Evolutionary conservation across 2,888 invertebrate species (phyloP).

Genomic region (Drosophila monieri): DNA sequence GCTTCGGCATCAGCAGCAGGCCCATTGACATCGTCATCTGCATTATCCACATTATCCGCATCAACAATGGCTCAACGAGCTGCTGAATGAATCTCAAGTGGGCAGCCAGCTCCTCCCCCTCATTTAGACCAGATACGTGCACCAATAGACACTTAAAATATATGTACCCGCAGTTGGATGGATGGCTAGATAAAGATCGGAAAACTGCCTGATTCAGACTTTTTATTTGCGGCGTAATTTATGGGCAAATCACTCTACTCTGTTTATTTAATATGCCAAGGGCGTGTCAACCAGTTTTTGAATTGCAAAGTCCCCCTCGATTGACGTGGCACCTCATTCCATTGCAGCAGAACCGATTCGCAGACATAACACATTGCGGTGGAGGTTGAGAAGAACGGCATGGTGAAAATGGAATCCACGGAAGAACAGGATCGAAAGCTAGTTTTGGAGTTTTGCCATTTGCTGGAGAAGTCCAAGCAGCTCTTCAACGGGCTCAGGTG

Average conservation of each 20-base stretch:
- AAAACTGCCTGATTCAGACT: conserved; percentile 49
- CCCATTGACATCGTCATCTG: conserved; percentile 35
- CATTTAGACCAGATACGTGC: conserved; percentile 33
- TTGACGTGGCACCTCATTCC: conserved; percentile 5
- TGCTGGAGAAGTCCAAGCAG: conserved; percentile 98
- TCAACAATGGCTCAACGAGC: conserved; percentile 59
- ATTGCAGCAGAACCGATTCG: conserved; percentile 77
- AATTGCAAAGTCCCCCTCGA: not conserved
- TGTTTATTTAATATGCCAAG: conserved; percentile 20
- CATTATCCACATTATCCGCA: conserved; percentile 47
- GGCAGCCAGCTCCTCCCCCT: conserved; percentile 31
- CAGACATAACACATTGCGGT: conserved; percentile 82
- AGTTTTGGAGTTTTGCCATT: conserved; percentile 97
- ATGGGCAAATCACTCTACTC: conserved; percentile 13
- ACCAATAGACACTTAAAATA: conserved; percentile 22
- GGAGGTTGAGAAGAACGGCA: conserved; percentile 83
- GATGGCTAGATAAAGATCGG: conserved; percentile 24
- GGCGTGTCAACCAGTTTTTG: conserved; percentile 1
- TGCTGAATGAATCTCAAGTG: conserved; percentile 63
- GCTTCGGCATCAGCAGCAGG: conserved; percentile 33
- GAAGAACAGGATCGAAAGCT: conserved; percentile 95
- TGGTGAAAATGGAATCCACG: conserved; percentile 91
- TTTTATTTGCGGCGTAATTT: conserved; percentile 39
- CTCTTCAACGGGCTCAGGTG: conserved; percentile 97
- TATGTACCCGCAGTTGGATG: conserved; percentile 12